A percentile compares a stretch with the other conserved stretches of the same genome.
Conservation (phyloP, 2,113 vertebrate genomes). For the Toxotes jaculatrix region DNA sequence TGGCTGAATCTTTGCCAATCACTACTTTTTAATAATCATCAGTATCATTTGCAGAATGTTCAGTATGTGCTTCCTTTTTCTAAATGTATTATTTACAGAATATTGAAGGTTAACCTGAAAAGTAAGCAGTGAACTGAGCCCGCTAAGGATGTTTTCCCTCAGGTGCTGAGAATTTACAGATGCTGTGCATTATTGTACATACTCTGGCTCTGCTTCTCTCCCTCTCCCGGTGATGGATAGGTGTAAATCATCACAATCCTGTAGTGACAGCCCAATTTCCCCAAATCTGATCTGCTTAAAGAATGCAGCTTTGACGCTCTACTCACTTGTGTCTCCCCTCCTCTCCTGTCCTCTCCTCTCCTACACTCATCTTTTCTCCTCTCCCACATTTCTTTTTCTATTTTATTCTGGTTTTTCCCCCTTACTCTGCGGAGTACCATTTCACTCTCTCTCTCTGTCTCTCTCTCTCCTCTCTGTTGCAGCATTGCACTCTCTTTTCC, state of each 20-base stretch:
- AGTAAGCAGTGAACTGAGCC: slow-evolving; percentile 1
- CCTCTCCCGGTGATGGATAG: slow-evolving; percentile 90
- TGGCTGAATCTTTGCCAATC: not conserved
- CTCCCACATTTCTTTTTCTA: slow-evolving; percentile 40
- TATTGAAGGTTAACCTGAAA: slow-evolving; percentile 10
- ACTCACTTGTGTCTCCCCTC: slow-evolving; percentile 74
- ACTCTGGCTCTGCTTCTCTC: slow-evolving; percentile 44
- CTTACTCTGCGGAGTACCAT: slow-evolving; percentile 21
- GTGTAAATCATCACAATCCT: slow-evolving; percentile 98
- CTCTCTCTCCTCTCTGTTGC: slow-evolving; percentile 27
- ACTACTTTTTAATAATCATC: not conserved
- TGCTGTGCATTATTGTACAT: slow-evolving; percentile 70
- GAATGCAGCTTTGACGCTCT: slow-evolving; percentile 89
- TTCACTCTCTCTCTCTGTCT: slow-evolving; percentile 10
- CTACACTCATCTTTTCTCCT: slow-evolving; percentile 11
- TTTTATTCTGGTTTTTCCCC: slow-evolving; percentile 24
- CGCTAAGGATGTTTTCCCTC: slow-evolving; percentile 36
- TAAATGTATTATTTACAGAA: slow-evolving; percentile 13
- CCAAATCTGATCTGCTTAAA: slow-evolving; percentile 99
- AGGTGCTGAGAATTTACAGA: slow-evolving; percentile 30
- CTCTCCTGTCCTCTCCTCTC: slow-evolving; percentile 44
- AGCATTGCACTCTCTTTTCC: slow-evolving; percentile 42
- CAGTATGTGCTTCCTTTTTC: not conserved
- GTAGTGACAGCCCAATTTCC: slow-evolving; percentile 99
- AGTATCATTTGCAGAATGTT: not conserved